Evolutionary conservation across 2,797 vertebrate genomes (phyloP).

Genomic region (Momotus momota): DNA sequence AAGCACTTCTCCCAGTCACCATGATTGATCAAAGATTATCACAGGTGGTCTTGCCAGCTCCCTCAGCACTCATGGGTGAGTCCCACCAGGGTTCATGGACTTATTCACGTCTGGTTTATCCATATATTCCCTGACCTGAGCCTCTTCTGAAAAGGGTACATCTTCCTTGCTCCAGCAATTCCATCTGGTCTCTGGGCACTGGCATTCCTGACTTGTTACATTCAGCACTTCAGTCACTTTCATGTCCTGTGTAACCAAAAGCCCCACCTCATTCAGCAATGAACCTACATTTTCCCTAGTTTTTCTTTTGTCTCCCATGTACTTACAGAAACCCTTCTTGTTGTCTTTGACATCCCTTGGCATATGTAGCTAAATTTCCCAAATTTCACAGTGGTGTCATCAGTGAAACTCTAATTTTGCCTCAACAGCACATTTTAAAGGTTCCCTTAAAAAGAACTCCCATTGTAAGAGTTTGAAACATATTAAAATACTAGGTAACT

Average conservation of each 20-base stretch:
- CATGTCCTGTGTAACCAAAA: background rate
- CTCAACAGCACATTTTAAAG: background rate
- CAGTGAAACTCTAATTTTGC: background rate
- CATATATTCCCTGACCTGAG: background rate
- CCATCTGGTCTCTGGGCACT: background rate
- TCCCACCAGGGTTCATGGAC: background rate
- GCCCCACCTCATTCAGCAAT: background rate
- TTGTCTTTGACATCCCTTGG: background rate
- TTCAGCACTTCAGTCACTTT: background rate
- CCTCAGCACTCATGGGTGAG: background rate
- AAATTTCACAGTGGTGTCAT: background rate
- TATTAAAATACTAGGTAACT: background rate
- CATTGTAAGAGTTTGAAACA: background rate
- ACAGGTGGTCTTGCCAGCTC: background rate
- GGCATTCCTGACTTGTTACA: background rate
- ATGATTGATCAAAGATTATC: background rate
- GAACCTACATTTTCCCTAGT: background rate
- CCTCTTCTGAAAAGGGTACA: background rate
- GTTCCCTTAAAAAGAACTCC: background rate
- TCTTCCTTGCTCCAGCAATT: background rate
- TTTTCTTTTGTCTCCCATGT: background rate
- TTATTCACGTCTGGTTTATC: background rate
- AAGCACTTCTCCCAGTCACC: accelerated
- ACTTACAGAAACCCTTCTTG: background rate
- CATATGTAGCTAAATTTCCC: background rate